Evolutionary conservation across 2,888 invertebrate genomes (phyloP), one percentile per base, ranked within the genome.

Genomic region (Dryomyza anilis): DNA sequence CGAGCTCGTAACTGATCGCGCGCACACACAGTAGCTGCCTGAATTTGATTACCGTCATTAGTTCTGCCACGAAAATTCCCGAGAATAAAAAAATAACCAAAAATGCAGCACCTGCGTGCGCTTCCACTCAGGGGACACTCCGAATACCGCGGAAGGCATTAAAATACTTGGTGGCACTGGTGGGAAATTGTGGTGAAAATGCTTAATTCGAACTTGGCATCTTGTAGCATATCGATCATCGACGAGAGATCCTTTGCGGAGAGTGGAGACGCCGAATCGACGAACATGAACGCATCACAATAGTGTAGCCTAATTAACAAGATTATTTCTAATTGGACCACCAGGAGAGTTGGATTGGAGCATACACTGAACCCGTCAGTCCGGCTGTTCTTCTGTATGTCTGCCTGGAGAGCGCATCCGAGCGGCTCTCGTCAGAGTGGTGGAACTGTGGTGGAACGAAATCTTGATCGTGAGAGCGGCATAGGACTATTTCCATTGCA

Each of bases 261-360:
- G 39, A 39, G 39, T 12, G 39, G 7, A 12, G n/a, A 39, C n/a
- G 39, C 43, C 39, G 48, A 65, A 67, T 58, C 62, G 25, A 25
- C 59, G 55, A 66, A 62, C 64, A 62, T 52, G 65, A 58, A 63
- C 36, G 39, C 33, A 59, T 33, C 46, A 63, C 63, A 63, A 60
- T 65, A 60, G 63, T 59, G 61, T 67, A 70, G 70, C 72, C 77
- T 80, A 80, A 80, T 80, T 81, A 78, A 79, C 79, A 78, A 78
- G 79, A 76, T 73, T 79, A 77, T 75, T 78, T 81, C 79, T 80
- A 80, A 80, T 81, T 81, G 78, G 80, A 80, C 81, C 80, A 80
- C 79, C 80, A 68, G 67, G 71, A 8, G 27, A 43, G 61, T 43
- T 29, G 27, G 10, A 16, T 14, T n/a, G n/a, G n/a, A n/a, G n/a